phyloP scores from a whole-genome alignment of 2,113 vertebrate species.

The Sebastes fasciatus region DNA sequence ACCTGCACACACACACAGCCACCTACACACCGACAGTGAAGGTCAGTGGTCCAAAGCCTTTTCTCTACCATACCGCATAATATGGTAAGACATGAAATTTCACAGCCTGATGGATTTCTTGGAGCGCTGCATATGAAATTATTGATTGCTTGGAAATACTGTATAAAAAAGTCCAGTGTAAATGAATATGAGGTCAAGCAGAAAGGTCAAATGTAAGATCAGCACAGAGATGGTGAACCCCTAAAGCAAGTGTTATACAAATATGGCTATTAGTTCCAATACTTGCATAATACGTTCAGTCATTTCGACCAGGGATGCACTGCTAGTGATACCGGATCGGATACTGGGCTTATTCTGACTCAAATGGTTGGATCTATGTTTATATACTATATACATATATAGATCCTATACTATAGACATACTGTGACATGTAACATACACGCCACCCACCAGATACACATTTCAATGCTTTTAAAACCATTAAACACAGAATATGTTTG shows the following conservation, averaged over 20 bases:
- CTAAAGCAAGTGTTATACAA: neutral
- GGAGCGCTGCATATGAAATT: slow-evolving; percentile 6
- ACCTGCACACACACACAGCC: slow-evolving; percentile 17
- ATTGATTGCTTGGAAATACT: slow-evolving; percentile 15
- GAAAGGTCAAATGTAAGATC: neutral
- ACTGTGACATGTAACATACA: too few species aligned
- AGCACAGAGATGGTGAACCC: neutral
- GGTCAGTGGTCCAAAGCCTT: slow-evolving; percentile 42
- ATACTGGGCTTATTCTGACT: too few species aligned
- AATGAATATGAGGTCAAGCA: neutral
- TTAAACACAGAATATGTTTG: neutral
- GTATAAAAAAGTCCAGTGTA: neutral
- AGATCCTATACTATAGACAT: too few species aligned
- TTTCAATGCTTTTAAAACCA: neutral
- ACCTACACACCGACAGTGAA: slow-evolving; percentile 34
- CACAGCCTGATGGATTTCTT: slow-evolving; percentile 2
- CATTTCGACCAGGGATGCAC: too few species aligned
- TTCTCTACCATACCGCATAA: slow-evolving; percentile 10
- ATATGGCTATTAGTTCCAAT: neutral
- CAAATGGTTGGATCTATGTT: too few species aligned
- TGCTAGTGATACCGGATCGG: too few species aligned
- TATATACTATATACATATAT: too few species aligned
- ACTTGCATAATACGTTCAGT: neutral
- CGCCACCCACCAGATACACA: too few species aligned
- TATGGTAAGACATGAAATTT: slow-evolving; percentile 9